A percentile compares a stretch with the other conserved stretches of the same genome.
phyloP scores from a whole-genome alignment of 2,113 vertebrate species.

The Takifugu flavidus region DNA sequence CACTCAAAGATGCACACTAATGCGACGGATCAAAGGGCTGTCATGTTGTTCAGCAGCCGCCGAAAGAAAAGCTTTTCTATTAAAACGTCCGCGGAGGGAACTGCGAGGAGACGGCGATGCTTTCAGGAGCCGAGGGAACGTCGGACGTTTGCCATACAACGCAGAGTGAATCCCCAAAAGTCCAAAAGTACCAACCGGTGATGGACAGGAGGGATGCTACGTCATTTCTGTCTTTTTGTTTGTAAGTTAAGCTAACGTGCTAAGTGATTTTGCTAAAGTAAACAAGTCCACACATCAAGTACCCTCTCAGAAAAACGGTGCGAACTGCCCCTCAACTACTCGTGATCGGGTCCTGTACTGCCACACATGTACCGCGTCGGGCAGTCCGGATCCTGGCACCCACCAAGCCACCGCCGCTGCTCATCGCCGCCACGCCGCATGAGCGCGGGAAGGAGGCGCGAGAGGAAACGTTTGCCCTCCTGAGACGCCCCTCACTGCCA shows the following conservation, averaged over 20 bases:
- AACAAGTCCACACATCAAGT: too few relatives aligned
- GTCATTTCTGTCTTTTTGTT: too few relatives aligned
- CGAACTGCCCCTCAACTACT: too few relatives aligned
- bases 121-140: conserved; percentile 5
- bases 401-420: neutral
- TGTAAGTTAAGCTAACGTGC: too few relatives aligned
- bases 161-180: too few relatives aligned
- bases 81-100: conserved; percentile 32
- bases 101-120: conserved; percentile 12
- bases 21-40: conserved; percentile 51
- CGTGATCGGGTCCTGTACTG: too few relatives aligned
- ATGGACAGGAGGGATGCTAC: too few relatives aligned
- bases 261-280: too few relatives aligned
- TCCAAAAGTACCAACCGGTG: too few relatives aligned
- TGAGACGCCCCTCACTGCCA: conserved; percentile 36
- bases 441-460: conserved; percentile 7
- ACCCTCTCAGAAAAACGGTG: too few relatives aligned
- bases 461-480: neutral
- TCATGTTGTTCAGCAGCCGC: conserved; percentile 30
- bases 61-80: conserved; percentile 41
- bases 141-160: neutral
- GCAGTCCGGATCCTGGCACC: too few relatives aligned
- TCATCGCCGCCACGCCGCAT: conserved; percentile 9
- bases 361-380: too few relatives aligned
- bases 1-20: conserved; percentile 4